Percentiles rank a stretch among this genome's conserved stretches.
These are phyloP conservation scores for Reinhardtius hippoglossoides DNA, from an alignment of 2,113 vertebrate species.

Conservation along the genomic window DNA sequence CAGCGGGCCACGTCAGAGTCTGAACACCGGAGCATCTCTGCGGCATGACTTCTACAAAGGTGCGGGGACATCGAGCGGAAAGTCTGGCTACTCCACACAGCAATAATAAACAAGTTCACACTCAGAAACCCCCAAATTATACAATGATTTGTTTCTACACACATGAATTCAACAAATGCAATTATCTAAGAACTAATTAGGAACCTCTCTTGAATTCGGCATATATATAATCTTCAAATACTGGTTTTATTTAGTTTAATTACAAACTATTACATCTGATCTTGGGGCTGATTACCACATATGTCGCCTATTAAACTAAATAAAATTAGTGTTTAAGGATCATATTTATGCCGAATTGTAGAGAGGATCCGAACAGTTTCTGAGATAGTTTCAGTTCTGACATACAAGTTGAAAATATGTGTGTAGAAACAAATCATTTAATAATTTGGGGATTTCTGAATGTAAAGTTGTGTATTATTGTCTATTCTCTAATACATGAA, in stretches of 20 bases:
- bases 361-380: no score
- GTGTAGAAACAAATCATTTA: no score
- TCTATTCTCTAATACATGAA: background rate
- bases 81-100: background rate
- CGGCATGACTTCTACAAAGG: constrained; percentile 74
- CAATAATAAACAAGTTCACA: background rate
- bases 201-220: constrained; percentile 6
- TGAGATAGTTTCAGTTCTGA: no score
- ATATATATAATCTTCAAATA: background rate
- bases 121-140: background rate
- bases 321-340: no score
- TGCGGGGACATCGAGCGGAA: constrained; percentile 4
- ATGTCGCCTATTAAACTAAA: no score
- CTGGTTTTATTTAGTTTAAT: no score
- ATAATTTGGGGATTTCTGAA: background rate
- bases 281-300: background rate
- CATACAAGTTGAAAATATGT: no score
- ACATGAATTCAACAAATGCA: background rate
- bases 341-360: no score
- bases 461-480: background rate
- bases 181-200: background rate
- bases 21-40: constrained; percentile 46
- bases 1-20: background rate
- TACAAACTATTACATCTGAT: background rate
- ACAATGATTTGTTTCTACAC: background rate